Evolutionary conservation across 2,113 vertebrate genomes (phyloP), one percentile per base, ranked within the genome.

Genomic region (Zapornia atra): DNA sequence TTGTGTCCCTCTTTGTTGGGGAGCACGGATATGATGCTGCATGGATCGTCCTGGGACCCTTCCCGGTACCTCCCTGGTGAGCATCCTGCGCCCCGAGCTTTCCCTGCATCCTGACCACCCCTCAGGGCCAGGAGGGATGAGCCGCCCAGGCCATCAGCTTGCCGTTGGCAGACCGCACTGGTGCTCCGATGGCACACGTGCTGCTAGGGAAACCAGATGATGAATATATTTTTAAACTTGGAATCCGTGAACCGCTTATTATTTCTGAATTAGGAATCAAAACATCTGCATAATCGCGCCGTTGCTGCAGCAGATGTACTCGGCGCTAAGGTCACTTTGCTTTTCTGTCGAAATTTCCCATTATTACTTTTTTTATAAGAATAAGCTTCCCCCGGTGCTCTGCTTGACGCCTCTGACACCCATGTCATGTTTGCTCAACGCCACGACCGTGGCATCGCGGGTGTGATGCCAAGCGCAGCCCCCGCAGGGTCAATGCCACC

Each of bases 211-310:
- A 83, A 96, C 88, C 97, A 95, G 96, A 90, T 96, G 96, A 97
- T 57, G 90, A 82, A 94, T 96, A n/a, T 97, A 98, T 98, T 98
- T 98, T 98, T 97, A 97, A 97, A 97, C 97, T 98, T 97, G 97
- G 98, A 98, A 93, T 76, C 90, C 56, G n/a, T 38, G 95, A 98
- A 97, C 96, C 20, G 57, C 96, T 97, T 95, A 97, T 98, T 98
- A 98, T 97, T 98, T 97, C 98, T 98, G 97, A 98, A 97, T 98
- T 97, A 96, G 94, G 96, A 94, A 96, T 97, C 96, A 96, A 96
- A 98, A 97, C 97, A 94, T 97, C 69, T 90, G 96, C 95, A 96
- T 94, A 95, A 94, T 97, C 88, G 22, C 33, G 50, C 69, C 16
- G 33, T 94, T 75, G 89, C 92, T 85, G 96, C 64, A 5, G 92